Evolutionary conservation across 2,113 vertebrate genomes (phyloP).

Genomic region (Campylomormyrus tamandua): DNA sequence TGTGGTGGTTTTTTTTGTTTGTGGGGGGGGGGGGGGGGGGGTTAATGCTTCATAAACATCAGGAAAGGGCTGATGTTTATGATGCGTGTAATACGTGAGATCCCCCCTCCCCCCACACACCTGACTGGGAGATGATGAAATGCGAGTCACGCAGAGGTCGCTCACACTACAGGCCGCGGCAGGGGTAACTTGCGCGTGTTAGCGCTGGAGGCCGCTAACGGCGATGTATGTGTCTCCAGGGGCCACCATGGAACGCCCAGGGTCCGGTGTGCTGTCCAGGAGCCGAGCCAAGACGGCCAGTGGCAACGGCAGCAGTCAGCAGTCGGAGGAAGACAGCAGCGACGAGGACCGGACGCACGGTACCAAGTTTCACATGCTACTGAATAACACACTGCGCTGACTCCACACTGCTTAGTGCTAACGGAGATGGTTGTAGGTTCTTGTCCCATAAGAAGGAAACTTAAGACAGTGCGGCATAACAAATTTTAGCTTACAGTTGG

Average conservation of each 20-base stretch:
- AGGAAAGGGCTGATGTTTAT: not conserved
- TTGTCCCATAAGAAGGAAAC: not conserved
- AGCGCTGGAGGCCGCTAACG: not conserved
- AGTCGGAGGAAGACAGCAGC: constrained; percentile 64
- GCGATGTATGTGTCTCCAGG: constrained; percentile 5
- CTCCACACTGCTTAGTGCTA: not conserved
- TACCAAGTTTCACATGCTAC: constrained; percentile 29
- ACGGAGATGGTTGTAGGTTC: not conserved
- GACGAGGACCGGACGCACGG: constrained; percentile 65
- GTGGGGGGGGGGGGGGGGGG: not conserved
- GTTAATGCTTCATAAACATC: not conserved
- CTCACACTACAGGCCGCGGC: not conserved
- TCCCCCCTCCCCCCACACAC: not conserved
- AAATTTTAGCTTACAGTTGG: not conserved
- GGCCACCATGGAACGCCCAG: constrained; percentile 72
- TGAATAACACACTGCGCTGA: not conserved
- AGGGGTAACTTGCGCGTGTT: not conserved
- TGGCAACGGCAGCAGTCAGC: constrained; percentile 63
- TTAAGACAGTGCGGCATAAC: not conserved
- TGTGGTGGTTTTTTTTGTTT: too few species aligned
- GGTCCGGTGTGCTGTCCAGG: constrained; percentile 75
- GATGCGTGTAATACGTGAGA: not conserved
- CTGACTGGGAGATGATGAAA: not conserved
- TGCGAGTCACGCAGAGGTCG: not conserved
- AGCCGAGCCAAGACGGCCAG: constrained; percentile 75